Evolutionary conservation across 2,113 vertebrate species (phyloP).

Genomic region (Cygnus atratus): DNA sequence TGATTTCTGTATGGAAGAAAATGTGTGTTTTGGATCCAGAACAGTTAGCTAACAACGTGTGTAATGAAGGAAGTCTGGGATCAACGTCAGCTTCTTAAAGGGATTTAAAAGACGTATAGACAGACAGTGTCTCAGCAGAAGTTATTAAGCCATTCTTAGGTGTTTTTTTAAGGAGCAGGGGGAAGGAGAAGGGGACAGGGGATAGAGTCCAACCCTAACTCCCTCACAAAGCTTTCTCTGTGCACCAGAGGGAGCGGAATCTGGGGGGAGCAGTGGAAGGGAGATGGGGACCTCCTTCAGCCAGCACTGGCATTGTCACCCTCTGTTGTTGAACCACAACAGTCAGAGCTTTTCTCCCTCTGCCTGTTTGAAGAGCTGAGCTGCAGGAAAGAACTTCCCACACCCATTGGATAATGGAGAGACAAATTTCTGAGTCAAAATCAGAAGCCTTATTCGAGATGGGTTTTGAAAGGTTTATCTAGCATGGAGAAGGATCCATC

Average conservation of each 20-base stretch:
- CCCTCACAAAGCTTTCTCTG: background rate
- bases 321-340: background rate
- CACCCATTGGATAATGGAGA: background rate
- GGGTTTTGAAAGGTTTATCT: background rate
- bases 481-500: background rate
- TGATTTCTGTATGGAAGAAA: background rate
- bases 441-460: background rate
- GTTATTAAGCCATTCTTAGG: background rate
- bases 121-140: background rate
- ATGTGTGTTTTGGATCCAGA: background rate
- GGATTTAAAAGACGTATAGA: background rate
- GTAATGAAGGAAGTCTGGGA: background rate
- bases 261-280: background rate
- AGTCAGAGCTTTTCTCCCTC: background rate
- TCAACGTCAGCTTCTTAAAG: background rate
- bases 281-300: background rate
- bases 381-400: background rate
- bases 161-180: background rate
- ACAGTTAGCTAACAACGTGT: background rate
- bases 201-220: fast-evolving
- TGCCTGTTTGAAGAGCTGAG: background rate
- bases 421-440: background rate
- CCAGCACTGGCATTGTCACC: background rate
- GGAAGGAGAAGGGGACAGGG: background rate
- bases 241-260: background rate